Conservation (phyloP, 2,113 vertebrate genomes). For the Colaptes auratus region DNA sequence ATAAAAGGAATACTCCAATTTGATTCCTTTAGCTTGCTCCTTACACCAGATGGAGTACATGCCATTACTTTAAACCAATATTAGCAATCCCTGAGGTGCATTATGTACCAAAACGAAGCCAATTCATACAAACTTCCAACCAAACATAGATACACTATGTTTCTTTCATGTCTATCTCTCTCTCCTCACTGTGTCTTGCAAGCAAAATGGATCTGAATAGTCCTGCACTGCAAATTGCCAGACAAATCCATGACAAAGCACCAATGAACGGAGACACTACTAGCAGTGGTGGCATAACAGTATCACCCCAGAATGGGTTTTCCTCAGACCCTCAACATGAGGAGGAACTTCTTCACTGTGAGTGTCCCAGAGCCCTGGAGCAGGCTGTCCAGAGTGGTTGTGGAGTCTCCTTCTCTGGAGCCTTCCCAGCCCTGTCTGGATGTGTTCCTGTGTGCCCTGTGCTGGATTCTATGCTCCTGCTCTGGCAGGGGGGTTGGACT, state of each 20-base stretch:
- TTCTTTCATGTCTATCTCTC: background rate
- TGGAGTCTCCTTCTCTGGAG: too few species aligned
- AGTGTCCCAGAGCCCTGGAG: too few species aligned
- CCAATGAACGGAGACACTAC: background rate
- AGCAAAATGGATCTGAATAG: background rate
- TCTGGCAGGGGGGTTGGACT: too few species aligned
- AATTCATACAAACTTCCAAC: background rate
- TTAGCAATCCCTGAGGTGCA: background rate
- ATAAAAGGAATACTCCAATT: background rate
- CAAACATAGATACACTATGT: background rate
- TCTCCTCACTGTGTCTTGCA: background rate
- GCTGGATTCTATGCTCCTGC: too few species aligned
- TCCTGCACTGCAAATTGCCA: background rate
- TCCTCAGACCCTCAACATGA: background rate
- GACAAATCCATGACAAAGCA: background rate
- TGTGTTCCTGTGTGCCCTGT: too few species aligned
- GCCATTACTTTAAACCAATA: background rate
- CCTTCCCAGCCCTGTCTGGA: too few species aligned
- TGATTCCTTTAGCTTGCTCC: background rate
- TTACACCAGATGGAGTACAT: background rate
- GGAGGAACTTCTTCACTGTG: too few species aligned
- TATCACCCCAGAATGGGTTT: background rate
- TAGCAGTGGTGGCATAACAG: background rate
- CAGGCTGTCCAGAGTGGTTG: too few species aligned
- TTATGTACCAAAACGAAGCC: background rate